Percentiles rank a stretch among this genome's conserved stretches.
Evolutionary conservation across 1,140 invertebrate species (phyloP).

Genomic region (Micrasema minimum): DNA sequence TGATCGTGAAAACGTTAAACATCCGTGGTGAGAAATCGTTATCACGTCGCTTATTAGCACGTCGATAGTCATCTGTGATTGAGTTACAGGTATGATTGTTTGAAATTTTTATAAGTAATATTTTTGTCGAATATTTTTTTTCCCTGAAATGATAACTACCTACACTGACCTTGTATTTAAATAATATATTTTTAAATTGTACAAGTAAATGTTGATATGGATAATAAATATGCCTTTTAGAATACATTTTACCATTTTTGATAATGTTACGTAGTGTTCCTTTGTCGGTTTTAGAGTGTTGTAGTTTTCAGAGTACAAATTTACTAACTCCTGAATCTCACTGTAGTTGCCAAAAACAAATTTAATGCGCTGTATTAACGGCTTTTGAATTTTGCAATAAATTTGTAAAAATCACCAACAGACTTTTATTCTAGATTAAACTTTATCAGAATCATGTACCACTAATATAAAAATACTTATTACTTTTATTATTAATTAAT

Average conservation of each 20-base stretch:
- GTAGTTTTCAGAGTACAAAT: conserved; percentile 11
- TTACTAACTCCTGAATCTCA: conserved; percentile 5
- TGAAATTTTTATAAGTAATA: no score
- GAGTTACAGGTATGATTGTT: no score
- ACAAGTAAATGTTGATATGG: conserved; percentile 12
- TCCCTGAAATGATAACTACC: no score
- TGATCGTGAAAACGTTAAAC: no score
- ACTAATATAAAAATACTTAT: no score
- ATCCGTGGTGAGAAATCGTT: no score
- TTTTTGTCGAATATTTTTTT: no score
- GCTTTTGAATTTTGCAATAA: conserved; percentile 33
- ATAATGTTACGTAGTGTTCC: conserved; percentile 10
- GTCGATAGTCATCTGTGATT: no score
- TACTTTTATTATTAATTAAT: no score
- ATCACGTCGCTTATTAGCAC: no score
- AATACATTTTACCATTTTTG: conserved; percentile 9
- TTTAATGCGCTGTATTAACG: neutral
- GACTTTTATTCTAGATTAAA: neutral
- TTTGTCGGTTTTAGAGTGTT: conserved; percentile 2
- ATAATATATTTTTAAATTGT: conserved; percentile 4
- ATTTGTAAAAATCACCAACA: conserved; percentile 26
- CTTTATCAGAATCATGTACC: no score
- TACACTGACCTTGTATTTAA: neutral
- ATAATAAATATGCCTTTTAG: conserved; percentile 5
- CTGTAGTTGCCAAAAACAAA: conserved; percentile 8